Evolutionary conservation across 1,140 invertebrate genomes (phyloP).

Genomic region (Lordiphosa collinella): DNA sequence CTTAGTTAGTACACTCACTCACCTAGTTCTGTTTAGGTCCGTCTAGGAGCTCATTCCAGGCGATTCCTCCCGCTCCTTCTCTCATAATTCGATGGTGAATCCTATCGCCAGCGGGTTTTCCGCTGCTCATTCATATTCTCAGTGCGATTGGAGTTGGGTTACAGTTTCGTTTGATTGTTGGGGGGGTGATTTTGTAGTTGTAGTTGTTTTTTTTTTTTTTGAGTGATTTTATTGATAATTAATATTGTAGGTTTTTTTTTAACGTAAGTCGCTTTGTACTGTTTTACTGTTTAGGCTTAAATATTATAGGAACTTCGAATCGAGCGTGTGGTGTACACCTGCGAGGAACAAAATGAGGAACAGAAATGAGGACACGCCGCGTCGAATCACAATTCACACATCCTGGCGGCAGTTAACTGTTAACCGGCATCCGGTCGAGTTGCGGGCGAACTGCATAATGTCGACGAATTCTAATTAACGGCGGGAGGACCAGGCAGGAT

Average conservation of each 20-base stretch:
- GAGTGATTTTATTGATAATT: slow-evolving; percentile 6
- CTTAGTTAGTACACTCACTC: too few species aligned
- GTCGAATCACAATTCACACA: slow-evolving; percentile 8
- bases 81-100: too few species aligned
- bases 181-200: not conserved
- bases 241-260: slow-evolving; percentile 3
- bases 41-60: too few species aligned
- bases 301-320: slow-evolving; percentile 69
- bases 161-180: slow-evolving; percentile 6
- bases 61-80: too few species aligned
- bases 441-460: slow-evolving; percentile 7
- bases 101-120: too few species aligned
- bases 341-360: slow-evolving; percentile 1
- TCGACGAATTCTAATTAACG: slow-evolving; percentile 9
- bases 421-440: slow-evolving; percentile 7
- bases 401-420: slow-evolving; percentile 2
- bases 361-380: not conserved
- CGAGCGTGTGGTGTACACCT: slow-evolving; percentile 43
- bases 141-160: not conserved
- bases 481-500: slow-evolving; percentile 6
- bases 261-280: slow-evolving; percentile 49
- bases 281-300: slow-evolving; percentile 44
- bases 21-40: too few species aligned
- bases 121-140: too few species aligned
- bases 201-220: slow-evolving; percentile 6